A percentile compares a stretch with the other conserved stretches of the same genome.
phyloP scores from a whole-genome alignment of 35 echinoderm and acorn worm genomes.

The Strongylocentrotus purpuratus region DNA sequence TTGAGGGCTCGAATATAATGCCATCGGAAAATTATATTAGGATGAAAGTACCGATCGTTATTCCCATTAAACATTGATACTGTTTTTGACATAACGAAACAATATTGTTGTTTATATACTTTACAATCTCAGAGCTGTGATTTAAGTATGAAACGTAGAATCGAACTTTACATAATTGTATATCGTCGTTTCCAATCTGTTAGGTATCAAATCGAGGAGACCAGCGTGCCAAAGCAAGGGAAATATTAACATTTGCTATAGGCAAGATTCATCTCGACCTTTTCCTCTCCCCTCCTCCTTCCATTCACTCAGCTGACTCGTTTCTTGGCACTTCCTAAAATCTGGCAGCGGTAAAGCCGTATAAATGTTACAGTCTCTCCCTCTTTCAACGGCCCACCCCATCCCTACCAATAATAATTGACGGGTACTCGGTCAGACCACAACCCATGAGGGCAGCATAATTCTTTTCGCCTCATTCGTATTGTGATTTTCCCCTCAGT shows the following conservation, averaged over 20 bases:
- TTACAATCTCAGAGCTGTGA: too few species aligned
- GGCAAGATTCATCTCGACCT: neutral
- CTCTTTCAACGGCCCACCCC: neutral
- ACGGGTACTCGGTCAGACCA: neutral
- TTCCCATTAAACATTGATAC: too few species aligned
- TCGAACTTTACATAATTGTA: too few species aligned
- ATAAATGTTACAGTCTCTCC: neutral
- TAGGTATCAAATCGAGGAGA: too few species aligned
- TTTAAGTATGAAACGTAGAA: too few species aligned
- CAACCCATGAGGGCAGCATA: neutral
- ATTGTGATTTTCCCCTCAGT: neutral
- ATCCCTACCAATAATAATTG: neutral
- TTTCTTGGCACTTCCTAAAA: neutral
- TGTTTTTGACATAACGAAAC: too few species aligned
- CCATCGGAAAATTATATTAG: too few species aligned
- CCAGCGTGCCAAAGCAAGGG: too few species aligned
- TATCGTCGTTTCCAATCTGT: too few species aligned
- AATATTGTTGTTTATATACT: too few species aligned
- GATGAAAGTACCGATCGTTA: too few species aligned
- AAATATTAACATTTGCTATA: neutral
- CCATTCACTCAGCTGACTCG: neutral
- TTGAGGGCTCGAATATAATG: too few species aligned
- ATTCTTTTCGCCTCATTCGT: neutral
- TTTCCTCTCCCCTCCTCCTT: neutral
- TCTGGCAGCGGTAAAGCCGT: neutral